Conservation (phyloP, 2,113 vertebrate genomes). For the Sterna hirundo region DNA sequence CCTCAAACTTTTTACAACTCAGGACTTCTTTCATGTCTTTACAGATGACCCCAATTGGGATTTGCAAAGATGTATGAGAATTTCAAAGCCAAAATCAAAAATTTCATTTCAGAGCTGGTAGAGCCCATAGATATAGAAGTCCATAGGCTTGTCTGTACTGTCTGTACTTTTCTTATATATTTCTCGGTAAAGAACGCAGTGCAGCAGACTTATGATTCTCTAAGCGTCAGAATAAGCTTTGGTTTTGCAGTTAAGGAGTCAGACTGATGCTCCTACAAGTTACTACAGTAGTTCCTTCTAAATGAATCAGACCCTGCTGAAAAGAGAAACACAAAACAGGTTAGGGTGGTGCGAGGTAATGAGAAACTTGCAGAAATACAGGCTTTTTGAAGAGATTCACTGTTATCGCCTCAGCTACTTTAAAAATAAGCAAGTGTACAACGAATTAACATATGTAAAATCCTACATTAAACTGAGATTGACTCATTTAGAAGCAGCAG, state of each 20-base stretch:
- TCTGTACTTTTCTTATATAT: background rate
- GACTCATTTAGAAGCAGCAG: slow-evolving; percentile 20
- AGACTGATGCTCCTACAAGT: background rate
- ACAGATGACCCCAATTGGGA: background rate
- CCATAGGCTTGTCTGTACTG: background rate
- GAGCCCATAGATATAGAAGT: background rate
- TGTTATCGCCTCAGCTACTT: background rate
- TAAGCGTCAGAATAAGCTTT: background rate
- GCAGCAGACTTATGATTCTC: background rate
- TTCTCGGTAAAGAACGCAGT: background rate
- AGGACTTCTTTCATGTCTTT: background rate
- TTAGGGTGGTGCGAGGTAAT: background rate
- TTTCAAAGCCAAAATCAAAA: background rate
- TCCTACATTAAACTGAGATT: background rate
- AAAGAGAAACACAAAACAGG: background rate
- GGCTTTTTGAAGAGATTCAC: background rate
- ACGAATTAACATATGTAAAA: slow-evolving; percentile 14
- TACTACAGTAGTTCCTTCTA: background rate
- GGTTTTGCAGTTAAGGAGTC: background rate
- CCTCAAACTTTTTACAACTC: background rate
- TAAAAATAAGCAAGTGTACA: background rate
- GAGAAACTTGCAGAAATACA: background rate
- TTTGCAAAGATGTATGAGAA: background rate
- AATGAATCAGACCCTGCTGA: background rate
- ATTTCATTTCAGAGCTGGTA: background rate